These are phyloP conservation scores for Sciurus carolinensis DNA, from an alignment of 2,797 vertebrate genomes.

Conservation along the genomic window DNA sequence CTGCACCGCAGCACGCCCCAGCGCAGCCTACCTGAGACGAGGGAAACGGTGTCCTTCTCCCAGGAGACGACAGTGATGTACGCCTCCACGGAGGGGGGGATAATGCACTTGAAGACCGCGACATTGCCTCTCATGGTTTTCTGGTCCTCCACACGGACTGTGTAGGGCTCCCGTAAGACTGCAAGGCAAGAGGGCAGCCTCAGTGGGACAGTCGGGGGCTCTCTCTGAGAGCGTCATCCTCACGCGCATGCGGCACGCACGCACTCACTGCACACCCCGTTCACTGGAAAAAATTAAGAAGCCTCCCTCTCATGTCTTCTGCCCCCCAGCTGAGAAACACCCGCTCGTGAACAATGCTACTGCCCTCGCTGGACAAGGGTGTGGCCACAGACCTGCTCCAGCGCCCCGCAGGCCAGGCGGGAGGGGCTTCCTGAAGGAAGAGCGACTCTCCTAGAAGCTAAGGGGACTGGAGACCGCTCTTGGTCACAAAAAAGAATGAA, in stretches of 20 bases:
- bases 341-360: background rate
- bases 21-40: constrained; percentile 96
- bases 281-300: background rate
- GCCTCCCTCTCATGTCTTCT: background rate
- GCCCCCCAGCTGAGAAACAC: background rate
- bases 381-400: background rate
- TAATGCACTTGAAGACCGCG: constrained; percentile 99
- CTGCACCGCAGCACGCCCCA: background rate
- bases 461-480: background rate
- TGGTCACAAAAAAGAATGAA: background rate
- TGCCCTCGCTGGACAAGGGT: background rate
- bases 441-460: background rate
- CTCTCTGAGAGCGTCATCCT: accelerated
- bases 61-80: constrained; percentile 99
- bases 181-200: constrained; percentile 27
- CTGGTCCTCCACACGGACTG: constrained; percentile 99
- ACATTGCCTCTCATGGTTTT: constrained; percentile 99
- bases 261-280: accelerated
- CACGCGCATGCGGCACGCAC: accelerated
- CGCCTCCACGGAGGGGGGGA: constrained; percentile 98
- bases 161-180: constrained; percentile 99
- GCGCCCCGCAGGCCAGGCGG: accelerated
- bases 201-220: background rate
- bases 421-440: background rate
- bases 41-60: constrained; percentile 99